Evolutionary conservation across 35 echinoderm and acorn worm species (phyloP).

Genomic region (Nesometra sesokonis): DNA sequence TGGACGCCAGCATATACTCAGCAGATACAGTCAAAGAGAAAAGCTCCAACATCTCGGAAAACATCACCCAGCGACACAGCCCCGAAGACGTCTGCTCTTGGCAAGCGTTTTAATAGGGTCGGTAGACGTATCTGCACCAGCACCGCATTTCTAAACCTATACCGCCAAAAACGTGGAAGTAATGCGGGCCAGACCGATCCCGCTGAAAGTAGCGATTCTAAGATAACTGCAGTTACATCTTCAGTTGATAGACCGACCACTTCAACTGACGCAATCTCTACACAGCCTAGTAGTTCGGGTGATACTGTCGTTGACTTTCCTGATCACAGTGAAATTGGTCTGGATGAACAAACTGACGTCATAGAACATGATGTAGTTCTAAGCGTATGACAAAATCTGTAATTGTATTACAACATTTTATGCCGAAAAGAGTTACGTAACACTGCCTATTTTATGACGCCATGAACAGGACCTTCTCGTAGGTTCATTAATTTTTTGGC

Average conservation of each 20-base stretch:
- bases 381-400: background rate
- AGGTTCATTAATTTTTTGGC: too few relatives aligned
- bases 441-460: too few relatives aligned
- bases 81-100: background rate
- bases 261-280: background rate
- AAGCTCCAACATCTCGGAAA: background rate
- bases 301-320: background rate
- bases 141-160: background rate
- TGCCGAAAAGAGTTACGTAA: too few relatives aligned
- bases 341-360: background rate
- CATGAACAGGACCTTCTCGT: too few relatives aligned
- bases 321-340: background rate
- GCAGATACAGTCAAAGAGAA: background rate
- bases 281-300: background rate
- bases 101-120: background rate
- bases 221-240: background rate
- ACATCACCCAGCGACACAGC: background rate
- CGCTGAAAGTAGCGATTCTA: background rate
- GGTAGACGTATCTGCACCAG: background rate
- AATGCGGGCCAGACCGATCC: background rate
- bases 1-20: background rate
- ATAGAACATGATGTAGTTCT: background rate
- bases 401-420: too few relatives aligned
- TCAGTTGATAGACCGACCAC: background rate
- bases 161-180: background rate